These are phyloP conservation scores for Porites rus DNA, from an alignment of 92 coral and sea anemone genomes.

Conservation along the genomic window DNA sequence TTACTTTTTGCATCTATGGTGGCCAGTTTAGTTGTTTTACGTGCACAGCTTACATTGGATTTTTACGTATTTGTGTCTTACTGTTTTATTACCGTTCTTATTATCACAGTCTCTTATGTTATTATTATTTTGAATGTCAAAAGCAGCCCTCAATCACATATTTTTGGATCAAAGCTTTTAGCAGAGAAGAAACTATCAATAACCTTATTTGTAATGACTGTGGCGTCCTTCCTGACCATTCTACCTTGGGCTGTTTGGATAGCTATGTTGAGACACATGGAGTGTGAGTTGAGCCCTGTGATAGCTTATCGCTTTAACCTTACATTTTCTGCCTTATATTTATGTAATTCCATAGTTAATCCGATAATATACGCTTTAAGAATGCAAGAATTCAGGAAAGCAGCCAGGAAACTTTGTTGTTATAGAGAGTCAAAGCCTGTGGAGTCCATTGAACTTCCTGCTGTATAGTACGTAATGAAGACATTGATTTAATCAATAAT, in stretches of 20 bases:
- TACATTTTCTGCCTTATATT: neutral
- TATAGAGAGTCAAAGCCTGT: neutral
- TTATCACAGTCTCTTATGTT: neutral
- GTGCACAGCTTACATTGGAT: neutral
- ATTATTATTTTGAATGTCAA: neutral
- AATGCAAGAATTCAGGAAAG: constrained; percentile 7
- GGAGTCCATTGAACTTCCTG: too few species aligned
- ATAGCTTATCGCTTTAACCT: neutral
- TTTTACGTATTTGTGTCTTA: neutral
- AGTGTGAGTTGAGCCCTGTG: neutral
- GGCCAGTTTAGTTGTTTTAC: neutral
- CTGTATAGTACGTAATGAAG: neutral
- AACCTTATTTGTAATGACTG: too few species aligned
- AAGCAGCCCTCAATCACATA: too few species aligned
- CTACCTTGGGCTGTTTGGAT: neutral
- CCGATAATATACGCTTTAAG: too few species aligned
- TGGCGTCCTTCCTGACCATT: neutral
- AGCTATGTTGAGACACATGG: neutral
- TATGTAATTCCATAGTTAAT: too few species aligned
- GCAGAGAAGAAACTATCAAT: too few species aligned
- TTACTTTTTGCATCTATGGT: neutral
- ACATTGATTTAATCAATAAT: too few species aligned
- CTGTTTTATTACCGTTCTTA: neutral
- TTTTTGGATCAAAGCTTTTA: neutral
- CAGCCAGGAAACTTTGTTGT: neutral